Evolutionary conservation across 2,113 vertebrate genomes (phyloP).

Genomic region (Sterna hirundo): DNA sequence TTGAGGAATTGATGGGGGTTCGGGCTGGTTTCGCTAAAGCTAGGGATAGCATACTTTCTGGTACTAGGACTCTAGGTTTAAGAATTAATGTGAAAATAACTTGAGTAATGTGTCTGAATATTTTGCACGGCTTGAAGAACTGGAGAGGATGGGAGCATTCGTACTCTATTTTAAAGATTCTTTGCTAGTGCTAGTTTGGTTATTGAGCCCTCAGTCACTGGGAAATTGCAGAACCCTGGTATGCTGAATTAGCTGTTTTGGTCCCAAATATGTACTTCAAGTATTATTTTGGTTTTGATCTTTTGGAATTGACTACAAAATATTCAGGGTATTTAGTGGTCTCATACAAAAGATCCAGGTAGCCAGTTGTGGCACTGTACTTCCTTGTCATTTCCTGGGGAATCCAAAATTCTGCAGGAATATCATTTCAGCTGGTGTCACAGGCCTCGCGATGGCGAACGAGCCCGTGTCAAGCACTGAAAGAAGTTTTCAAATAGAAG

Average conservation of each 20-base stretch:
- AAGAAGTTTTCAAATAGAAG: background rate
- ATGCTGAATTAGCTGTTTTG: background rate
- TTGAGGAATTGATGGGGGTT: background rate
- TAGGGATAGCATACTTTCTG: background rate
- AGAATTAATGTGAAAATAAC: background rate
- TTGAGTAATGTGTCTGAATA: background rate
- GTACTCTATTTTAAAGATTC: background rate
- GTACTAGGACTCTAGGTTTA: background rate
- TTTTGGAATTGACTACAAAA: background rate
- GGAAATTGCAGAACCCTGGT: background rate
- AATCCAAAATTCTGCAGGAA: background rate
- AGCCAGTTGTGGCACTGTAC: fast-evolving
- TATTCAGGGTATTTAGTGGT: background rate
- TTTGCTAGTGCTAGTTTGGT: background rate
- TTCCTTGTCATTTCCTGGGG: background rate
- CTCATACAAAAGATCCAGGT: background rate
- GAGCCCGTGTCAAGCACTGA: background rate
- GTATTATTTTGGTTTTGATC: background rate
- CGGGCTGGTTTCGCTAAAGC: background rate
- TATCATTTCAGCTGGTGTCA: background rate
- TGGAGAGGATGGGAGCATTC: background rate
- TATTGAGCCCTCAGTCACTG: background rate
- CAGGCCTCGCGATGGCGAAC: background rate
- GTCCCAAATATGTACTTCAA: background rate
- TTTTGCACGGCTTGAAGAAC: background rate